These are phyloP conservation scores for Teleogryllus occipitalis DNA, from an alignment of 1,140 invertebrate species.

Conservation along the genomic window DNA sequence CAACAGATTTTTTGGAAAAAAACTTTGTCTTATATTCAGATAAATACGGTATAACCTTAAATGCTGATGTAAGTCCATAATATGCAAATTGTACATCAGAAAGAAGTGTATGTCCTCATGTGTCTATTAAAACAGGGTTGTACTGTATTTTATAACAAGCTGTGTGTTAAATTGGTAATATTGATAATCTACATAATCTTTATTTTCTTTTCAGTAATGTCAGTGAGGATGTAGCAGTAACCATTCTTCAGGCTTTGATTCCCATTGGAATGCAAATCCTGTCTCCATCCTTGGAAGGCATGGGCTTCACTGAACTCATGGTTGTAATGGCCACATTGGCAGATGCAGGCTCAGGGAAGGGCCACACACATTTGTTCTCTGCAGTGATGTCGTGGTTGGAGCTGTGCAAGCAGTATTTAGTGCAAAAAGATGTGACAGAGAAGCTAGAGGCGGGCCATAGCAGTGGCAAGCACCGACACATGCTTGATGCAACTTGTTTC, in stretches of 20 bases:
- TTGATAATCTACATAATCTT: neutral
- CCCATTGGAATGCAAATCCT: slow-evolving; percentile 63
- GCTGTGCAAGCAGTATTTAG: slow-evolving; percentile 49
- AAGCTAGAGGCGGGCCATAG: slow-evolving; percentile 43
- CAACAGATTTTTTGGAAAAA: too few species aligned
- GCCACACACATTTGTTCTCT: slow-evolving; percentile 71
- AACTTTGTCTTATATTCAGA: too few species aligned
- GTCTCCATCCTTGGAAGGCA: slow-evolving; percentile 52
- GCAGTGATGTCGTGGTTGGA: slow-evolving; percentile 73
- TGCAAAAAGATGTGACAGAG: slow-evolving; percentile 44
- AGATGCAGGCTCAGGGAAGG: slow-evolving; percentile 63
- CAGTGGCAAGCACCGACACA: slow-evolving; percentile 47
- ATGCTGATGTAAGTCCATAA: too few species aligned
- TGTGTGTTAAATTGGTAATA: too few species aligned
- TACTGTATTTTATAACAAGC: too few species aligned
- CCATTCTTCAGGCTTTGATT: slow-evolving; percentile 66
- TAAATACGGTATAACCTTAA: too few species aligned
- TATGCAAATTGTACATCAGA: too few species aligned
- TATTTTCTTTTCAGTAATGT: slow-evolving; percentile 38
- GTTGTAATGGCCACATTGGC: slow-evolving; percentile 75
- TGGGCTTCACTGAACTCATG: slow-evolving; percentile 74
- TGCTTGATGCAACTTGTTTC: slow-evolving; percentile 68
- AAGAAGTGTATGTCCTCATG: too few species aligned
- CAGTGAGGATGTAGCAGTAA: slow-evolving; percentile 58
- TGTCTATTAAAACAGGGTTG: too few species aligned